Conservation (phyloP, 2,113 vertebrate species). For the Calonectris borealis region DNA sequence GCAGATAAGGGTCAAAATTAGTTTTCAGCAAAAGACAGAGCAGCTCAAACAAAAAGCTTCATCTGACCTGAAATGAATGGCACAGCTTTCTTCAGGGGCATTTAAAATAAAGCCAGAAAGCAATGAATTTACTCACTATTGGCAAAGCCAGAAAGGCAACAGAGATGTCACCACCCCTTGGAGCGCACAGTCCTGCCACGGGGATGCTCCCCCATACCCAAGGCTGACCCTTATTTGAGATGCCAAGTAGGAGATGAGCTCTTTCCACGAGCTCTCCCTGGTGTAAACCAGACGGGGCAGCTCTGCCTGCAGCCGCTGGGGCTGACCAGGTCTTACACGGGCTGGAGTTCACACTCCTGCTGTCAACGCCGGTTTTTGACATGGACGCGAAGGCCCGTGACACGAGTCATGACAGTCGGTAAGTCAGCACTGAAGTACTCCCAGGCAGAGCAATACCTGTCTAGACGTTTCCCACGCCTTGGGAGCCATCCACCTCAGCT, state of each 20-base stretch:
- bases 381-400: not conserved
- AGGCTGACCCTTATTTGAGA: not conserved
- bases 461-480: fast-evolving
- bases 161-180: not conserved
- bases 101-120: not conserved
- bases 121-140: fast-evolving
- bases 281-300: not conserved
- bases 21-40: not conserved
- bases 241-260: not conserved
- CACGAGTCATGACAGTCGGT: not conserved
- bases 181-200: not conserved
- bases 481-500: not conserved
- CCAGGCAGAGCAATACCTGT: not conserved
- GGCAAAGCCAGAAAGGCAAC: not conserved
- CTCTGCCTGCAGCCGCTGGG: not conserved
- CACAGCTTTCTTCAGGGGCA: not conserved
- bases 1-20: not conserved
- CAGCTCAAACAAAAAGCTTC: not conserved
- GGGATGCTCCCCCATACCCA: not conserved
- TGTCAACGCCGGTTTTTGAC: not conserved
- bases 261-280: not conserved
- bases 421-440: not conserved
- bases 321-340: fast-evolving
- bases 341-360: not conserved
- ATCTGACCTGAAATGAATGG: not conserved